phyloP scores from a whole-genome alignment of 2,797 vertebrate genomes.

The Orestias chungarensis region DNA sequence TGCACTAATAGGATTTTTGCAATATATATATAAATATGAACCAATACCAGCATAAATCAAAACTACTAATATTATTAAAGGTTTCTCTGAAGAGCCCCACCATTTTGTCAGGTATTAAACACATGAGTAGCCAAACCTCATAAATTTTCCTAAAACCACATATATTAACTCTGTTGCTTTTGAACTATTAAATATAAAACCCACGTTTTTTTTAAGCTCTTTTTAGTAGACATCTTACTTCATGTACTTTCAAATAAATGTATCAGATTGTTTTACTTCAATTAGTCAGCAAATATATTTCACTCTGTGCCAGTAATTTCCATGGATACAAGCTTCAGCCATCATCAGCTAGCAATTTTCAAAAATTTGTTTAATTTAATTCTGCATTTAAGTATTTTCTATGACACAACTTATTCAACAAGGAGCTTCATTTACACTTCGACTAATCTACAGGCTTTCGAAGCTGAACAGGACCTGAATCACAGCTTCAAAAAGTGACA shows the following conservation, averaged over 20 bases:
- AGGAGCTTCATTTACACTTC: slow-evolving; percentile 29
- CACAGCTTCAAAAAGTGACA: slow-evolving; percentile 20
- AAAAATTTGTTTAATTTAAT: slow-evolving; percentile 21
- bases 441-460: slow-evolving; percentile 42
- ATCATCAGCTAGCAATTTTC: slow-evolving; percentile 11
- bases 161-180: no score
- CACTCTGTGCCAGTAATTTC: slow-evolving; percentile 3
- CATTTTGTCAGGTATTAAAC: no score
- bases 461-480: slow-evolving; percentile 38
- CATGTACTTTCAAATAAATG: neutral
- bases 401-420: slow-evolving; percentile 30
- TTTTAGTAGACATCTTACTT: no score
- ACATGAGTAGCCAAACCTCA: no score
- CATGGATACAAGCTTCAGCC: slow-evolving; percentile 20
- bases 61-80: neutral
- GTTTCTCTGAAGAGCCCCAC: no score
- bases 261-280: neutral
- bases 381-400: slow-evolving; percentile 35
- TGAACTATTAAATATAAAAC: no score
- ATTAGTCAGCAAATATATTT: neutral
- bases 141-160: no score
- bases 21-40: neutral
- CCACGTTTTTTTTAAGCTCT: no score
- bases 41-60: no score
- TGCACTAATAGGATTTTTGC: neutral